Evolutionary conservation across 1,140 invertebrate genomes (phyloP), one percentile per base, ranked within the genome.

Genomic region (Drosophila dunni): DNA sequence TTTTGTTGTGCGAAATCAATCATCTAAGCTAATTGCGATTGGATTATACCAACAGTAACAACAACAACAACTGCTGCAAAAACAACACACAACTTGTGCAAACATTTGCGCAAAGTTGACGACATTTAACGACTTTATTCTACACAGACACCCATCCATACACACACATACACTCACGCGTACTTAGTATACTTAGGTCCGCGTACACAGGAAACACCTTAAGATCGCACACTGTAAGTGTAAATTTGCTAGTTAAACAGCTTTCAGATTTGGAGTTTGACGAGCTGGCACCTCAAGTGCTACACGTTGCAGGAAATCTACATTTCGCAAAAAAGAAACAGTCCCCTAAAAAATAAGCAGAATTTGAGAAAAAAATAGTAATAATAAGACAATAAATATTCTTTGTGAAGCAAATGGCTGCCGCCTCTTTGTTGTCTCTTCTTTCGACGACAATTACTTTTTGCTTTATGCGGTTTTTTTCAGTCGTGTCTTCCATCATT

Each of bases 161-260:
- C 3, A 57, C 7, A 75, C 10, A 48, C 20, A 42, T n/a, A 53
- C 40, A 62, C 1, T 42, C n/a, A 40, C 20, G 33, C 24, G 40
- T 11, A 53, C 3, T 54, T 20, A 29, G 6, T 29, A 29, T n/a
- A 56, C 36, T 7, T n/a, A 57, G 38, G 20, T 6, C 57, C 8
- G 10, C 34, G 24, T 29, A 48, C 36, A 50, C 51, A 63, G 64
- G 58, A 76, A 82, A 73, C 50, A 20, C 50, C 50, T 42, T 68
- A 48, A 79, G 79, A 82, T 86, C 82, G 72, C 76, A 68, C 58
- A 66, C 70, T 88, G 83, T 88, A 88, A 88, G 85, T 88, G 84
- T 84, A 72, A 84, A 84, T 88, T 89, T 81, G 74, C 70, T 73
- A 54, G 72, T 56, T 73, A 89, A 89, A 88, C 46, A 86, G 58